A percentile compares a stretch with the other conserved stretches of the same genome.
Conservation (phyloP, 2,113 vertebrate genomes). For the Hydropotes inermis region DNA sequence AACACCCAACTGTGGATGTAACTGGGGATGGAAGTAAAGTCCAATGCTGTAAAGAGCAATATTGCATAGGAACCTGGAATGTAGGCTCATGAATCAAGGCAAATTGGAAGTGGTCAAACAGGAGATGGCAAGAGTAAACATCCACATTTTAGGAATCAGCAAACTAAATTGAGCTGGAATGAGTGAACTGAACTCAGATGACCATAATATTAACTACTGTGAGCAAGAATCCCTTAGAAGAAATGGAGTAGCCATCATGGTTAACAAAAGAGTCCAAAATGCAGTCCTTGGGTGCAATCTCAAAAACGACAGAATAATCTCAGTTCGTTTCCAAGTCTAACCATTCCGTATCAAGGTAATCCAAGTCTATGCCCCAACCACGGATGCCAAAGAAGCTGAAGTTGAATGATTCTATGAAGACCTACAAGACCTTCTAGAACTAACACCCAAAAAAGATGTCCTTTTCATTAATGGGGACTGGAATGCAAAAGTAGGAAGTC, state of each 20-base stretch:
- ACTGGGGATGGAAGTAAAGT: not conserved
- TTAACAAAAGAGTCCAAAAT: not conserved
- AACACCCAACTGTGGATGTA: not conserved
- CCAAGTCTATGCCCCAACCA: not conserved
- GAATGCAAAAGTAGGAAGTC: not conserved
- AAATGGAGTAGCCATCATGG: not conserved
- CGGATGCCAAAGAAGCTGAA: fast-evolving
- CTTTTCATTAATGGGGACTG: not conserved
- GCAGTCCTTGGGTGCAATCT: not conserved
- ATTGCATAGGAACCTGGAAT: not conserved
- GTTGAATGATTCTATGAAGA: not conserved
- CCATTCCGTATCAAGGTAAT: not conserved
- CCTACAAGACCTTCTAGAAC: not conserved
- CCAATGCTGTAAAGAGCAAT: not conserved
- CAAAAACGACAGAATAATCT: not conserved
- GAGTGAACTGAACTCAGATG: not conserved
- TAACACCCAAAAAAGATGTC: not conserved
- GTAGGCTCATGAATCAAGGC: not conserved
- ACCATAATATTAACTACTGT: not conserved
- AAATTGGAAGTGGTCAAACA: not conserved
- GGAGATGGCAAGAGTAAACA: not conserved
- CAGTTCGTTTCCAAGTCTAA: not conserved
- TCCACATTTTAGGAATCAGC: not conserved
- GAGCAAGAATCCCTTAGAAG: not conserved
- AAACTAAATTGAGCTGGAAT: not conserved